Base-by-base conservation (phyloP, 2,888 invertebrate species). In the Hypomecis atomaria region DNA sequence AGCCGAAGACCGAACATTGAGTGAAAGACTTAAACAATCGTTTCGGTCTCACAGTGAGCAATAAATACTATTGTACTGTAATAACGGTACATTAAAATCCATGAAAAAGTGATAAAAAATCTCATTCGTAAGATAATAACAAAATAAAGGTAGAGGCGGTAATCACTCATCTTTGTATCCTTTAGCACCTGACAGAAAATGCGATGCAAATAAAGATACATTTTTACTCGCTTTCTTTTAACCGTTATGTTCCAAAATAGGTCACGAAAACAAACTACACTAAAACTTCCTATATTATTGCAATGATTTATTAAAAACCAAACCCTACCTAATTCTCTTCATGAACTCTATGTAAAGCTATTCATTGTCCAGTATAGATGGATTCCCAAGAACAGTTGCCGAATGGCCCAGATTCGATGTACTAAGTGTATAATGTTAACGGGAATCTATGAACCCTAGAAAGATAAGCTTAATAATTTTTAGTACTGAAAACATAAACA, bases 21-120 rank as follows among this genome's bases (percentile, higher is more conserved):
- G 47, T 23, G 45, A 50, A 65, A 59, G 45, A 54, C 38, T 52
- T 40, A 38, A 62, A 56, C 59, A 55, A 63, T 50, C 4, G 45
- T 45, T 45, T 50, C 8, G 34, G 60, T 8, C 38, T 43, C 43
- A 53, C 49, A 54, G 9, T 56, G 53, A 56, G 42, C 38, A 57
- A 66, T 61, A 61, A 70, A 70, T 63, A 61, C 62, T 70, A 60
- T 62, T 40, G 54, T 70, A 49, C 4, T 42, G n/a, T 10, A 38
- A n/a, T 50, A 64, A 65, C 64, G 59, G 64, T 56, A 43, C 47
- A 42, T 44, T 34, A 7, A 40, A 40, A 59, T 59, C 50, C 50
- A 55, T 40, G 38, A 44, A 33, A 10, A 37, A 5, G 36, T 5
- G 38, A 4, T n/a, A 44, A 54, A 54, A 40, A 13, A 4, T 13